These are phyloP conservation scores for Drosophila watanabei DNA, from an alignment of 1,140 invertebrate genomes.

Conservation along the genomic window DNA sequence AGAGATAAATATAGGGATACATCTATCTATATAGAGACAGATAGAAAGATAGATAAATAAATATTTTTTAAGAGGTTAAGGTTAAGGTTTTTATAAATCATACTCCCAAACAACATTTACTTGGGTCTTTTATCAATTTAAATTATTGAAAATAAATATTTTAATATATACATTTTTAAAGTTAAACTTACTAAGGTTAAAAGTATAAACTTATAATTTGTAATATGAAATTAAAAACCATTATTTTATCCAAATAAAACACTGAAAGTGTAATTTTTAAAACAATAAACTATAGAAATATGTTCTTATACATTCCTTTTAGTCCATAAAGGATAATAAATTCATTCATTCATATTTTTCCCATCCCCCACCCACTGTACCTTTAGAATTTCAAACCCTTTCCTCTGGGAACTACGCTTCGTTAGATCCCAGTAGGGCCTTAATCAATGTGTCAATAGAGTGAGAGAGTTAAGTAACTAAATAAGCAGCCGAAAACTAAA, in stretches of 20 bases:
- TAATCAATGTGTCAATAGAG: conserved; percentile 53
- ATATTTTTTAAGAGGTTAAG: not conserved
- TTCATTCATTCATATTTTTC: not conserved
- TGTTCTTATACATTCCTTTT: not conserved
- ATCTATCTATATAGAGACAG: no score
- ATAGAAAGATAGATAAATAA: not conserved
- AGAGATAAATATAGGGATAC: no score
- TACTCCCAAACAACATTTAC: not conserved
- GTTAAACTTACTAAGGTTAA: no score
- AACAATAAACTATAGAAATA: not conserved
- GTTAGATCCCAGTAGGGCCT: conserved; percentile 49
- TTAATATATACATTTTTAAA: not conserved
- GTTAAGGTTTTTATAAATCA: not conserved
- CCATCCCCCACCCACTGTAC: conserved; percentile 17
- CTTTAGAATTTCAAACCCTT: not conserved
- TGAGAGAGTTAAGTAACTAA: conserved; percentile 21
- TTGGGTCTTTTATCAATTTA: not conserved
- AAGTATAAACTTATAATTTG: not conserved
- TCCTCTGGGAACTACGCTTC: conserved; percentile 18
- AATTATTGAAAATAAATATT: not conserved
- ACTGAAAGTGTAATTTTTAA: not conserved
- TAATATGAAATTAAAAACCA: not conserved
- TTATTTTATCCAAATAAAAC: not conserved
- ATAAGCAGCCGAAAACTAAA: conserved; percentile 22
- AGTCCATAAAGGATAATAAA: not conserved